These are phyloP conservation scores for Papilio polyxenes DNA, from an alignment of 1,140 invertebrate genomes.

Conservation along the genomic window DNA sequence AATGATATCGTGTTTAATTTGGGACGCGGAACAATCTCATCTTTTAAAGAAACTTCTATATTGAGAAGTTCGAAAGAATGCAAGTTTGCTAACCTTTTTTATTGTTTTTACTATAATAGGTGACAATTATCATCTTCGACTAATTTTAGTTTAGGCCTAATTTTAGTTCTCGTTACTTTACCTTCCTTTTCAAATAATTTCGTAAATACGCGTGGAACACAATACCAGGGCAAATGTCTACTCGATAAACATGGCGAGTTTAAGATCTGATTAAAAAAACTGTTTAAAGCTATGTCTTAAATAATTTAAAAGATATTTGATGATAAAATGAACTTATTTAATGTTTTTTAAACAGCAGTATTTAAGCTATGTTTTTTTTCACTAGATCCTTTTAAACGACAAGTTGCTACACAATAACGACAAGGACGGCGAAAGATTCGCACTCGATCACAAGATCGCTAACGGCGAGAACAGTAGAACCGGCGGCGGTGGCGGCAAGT, in stretches of 20 bases:
- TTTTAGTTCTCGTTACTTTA: no score
- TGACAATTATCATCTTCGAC: no score
- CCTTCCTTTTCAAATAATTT: no score
- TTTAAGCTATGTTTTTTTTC: slow-evolving; percentile 38
- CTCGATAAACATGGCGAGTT: no score
- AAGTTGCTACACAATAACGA: slow-evolving; percentile 84
- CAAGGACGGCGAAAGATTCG: slow-evolving; percentile 83
- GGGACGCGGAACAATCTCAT: not conserved
- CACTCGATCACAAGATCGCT: slow-evolving; percentile 81
- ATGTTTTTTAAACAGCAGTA: not conserved
- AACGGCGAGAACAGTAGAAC: slow-evolving; percentile 78
- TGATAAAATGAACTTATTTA: not conserved
- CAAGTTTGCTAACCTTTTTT: no score
- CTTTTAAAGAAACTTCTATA: not conserved
- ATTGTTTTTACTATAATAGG: no score
- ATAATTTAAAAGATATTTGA: not conserved
- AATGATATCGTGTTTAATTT: not conserved
- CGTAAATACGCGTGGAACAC: no score
- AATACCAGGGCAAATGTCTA: no score
- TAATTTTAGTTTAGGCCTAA: no score
- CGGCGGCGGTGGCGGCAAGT: slow-evolving; percentile 78
- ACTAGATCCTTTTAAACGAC: slow-evolving; percentile 86
- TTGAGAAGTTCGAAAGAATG: no score
- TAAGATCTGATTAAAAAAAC: no score
- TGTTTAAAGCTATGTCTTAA: not conserved